Evolutionary conservation across 2,797 vertebrate genomes (phyloP).

Genomic region (Nannoperca obscura): DNA sequence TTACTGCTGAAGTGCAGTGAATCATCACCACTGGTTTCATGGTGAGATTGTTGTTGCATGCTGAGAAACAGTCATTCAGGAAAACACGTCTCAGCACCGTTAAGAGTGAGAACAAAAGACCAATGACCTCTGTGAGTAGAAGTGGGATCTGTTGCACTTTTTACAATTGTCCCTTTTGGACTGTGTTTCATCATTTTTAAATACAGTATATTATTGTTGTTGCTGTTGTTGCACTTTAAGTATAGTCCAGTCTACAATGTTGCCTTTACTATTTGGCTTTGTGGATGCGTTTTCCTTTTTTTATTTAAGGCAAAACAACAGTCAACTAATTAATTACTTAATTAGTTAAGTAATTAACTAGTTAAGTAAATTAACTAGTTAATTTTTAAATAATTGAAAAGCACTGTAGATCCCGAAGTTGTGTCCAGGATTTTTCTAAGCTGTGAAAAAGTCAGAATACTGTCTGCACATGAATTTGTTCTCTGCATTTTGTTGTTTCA

Average conservation of each 20-base stretch:
- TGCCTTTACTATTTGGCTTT: neutral
- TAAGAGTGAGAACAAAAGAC: neutral
- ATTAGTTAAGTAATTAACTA: too few species aligned
- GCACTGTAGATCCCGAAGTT: neutral
- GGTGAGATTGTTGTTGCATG: neutral
- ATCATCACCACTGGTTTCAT: conserved; percentile 17
- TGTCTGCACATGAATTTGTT: conserved; percentile 18
- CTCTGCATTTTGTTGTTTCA: neutral
- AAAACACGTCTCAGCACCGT: neutral
- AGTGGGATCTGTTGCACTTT: neutral
- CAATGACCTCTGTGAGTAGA: conserved; percentile 1
- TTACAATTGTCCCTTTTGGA: neutral
- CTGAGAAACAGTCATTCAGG: neutral
- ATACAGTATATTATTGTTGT: neutral
- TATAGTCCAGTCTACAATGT: too few species aligned
- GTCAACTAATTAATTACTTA: too few species aligned
- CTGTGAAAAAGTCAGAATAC: conserved; percentile 1
- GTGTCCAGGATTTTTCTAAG: neutral
- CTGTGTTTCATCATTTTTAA: neutral
- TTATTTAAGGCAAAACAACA: conserved; percentile 13
- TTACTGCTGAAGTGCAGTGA: conserved; percentile 12
- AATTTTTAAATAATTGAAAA: neutral
- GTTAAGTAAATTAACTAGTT: too few species aligned
- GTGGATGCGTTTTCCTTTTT: neutral
- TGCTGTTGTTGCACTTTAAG: conserved; percentile 39